phyloP scores from a whole-genome alignment of 2,113 vertebrate genomes.

The Megaleporinus macrocephalus region DNA sequence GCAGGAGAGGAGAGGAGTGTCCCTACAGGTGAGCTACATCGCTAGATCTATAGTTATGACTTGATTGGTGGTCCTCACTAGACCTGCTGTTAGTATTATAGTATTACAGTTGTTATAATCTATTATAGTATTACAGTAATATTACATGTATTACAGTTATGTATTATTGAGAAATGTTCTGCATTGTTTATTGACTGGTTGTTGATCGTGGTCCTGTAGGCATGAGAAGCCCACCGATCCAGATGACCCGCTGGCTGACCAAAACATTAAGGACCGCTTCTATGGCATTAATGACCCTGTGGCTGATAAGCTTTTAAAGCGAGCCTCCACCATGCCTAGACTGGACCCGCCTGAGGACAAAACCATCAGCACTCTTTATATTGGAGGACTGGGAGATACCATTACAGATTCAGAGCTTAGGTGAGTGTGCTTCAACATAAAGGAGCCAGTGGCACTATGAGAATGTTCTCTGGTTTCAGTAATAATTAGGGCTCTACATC shows the following conservation, averaged over 20 bases:
- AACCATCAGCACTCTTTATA: conserved; percentile 93
- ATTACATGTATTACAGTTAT: not conserved
- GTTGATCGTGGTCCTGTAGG: conserved; percentile 65
- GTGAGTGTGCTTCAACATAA: conserved; percentile 64
- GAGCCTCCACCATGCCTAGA: conserved; percentile 96
- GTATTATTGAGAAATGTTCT: not conserved
- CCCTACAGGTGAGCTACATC: conserved; percentile 86
- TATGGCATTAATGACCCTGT: conserved; percentile 98
- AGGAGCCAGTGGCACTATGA: too few species aligned
- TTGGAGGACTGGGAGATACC: conserved; percentile 93
- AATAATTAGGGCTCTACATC: too few species aligned
- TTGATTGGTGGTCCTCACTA: too few species aligned
- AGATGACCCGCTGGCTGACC: conserved; percentile 96
- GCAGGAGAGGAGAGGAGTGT: conserved; percentile 97
- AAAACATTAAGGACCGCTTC: conserved; percentile 98
- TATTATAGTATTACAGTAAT: not conserved
- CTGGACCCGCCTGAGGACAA: conserved; percentile 96
- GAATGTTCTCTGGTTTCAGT: too few species aligned
- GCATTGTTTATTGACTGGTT: not conserved
- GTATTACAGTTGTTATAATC: not conserved
- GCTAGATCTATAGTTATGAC: not conserved
- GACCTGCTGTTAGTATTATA: not conserved
- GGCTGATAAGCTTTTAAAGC: conserved; percentile 94
- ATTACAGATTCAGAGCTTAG: conserved; percentile 95
- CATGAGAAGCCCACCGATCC: conserved; percentile 98